Conservation (phyloP, 1,140 invertebrate genomes). For the Drosophila virilis region DNA sequence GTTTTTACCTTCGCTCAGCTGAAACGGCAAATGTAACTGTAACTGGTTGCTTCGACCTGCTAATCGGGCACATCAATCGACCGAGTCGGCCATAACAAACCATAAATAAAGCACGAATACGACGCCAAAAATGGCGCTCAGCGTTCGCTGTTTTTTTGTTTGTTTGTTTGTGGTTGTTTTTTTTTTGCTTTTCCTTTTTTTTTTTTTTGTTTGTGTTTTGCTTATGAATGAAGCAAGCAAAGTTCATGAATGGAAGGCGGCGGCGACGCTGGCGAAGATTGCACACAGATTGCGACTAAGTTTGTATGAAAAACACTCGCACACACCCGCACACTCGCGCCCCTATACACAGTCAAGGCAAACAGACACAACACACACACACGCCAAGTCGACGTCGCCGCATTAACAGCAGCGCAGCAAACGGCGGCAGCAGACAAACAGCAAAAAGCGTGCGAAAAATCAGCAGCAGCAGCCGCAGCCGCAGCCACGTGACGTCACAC, state of each 20-base stretch:
- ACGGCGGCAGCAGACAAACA: constrained; percentile 27
- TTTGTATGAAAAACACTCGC: constrained; percentile 38
- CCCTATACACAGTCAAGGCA: constrained; percentile 25
- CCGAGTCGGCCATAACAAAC: constrained; percentile 44
- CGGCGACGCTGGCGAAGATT: constrained; percentile 19
- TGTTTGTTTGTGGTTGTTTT: constrained; percentile 15
- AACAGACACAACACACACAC: constrained; percentile 32
- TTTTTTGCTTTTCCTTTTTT: background rate
- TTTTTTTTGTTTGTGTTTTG: background rate
- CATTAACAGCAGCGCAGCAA: constrained; percentile 71
- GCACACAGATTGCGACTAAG: constrained; percentile 43
- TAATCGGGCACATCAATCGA: constrained; percentile 47
- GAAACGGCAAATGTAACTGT: constrained; percentile 1
- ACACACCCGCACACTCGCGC: constrained; percentile 14
- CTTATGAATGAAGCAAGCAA: constrained; percentile 43
- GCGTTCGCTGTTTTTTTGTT: constrained; percentile 24
- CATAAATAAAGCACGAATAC: constrained; percentile 44
- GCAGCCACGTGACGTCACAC: constrained; percentile 44
- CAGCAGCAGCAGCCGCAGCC: constrained; percentile 13
- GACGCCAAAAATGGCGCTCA: constrained; percentile 47
- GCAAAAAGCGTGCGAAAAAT: constrained; percentile 34
- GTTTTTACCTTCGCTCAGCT: constrained; percentile 43
- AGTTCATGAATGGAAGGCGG: constrained; percentile 28
- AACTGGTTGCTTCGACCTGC: constrained; percentile 42
- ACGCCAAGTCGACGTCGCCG: constrained; percentile 41